Conservation (phyloP, 2,113 vertebrate genomes). For the Colistium nudipinnis region DNA sequence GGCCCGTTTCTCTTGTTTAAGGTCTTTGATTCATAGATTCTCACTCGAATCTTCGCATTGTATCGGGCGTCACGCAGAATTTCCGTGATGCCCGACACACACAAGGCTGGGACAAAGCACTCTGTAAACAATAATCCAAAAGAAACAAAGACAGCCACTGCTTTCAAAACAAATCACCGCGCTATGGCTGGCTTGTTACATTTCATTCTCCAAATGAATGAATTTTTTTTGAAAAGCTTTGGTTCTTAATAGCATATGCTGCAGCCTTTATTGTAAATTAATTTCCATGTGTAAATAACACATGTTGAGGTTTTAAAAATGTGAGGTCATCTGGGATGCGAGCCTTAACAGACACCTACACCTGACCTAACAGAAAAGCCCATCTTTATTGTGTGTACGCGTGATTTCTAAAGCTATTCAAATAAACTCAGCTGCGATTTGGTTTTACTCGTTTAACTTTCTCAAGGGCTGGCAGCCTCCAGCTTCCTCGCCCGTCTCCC, state of each 20-base stretch:
- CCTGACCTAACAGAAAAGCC: slow-evolving; percentile 6
- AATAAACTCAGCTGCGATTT: slow-evolving; percentile 35
- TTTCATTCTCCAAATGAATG: too few relatives aligned
- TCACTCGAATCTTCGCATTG: slow-evolving; percentile 12
- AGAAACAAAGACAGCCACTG: background rate
- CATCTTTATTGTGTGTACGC: background rate
- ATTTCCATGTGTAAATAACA: slow-evolving; percentile 28
- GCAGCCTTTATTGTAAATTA: background rate
- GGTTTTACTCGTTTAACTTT: slow-evolving; percentile 45
- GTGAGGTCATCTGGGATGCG: background rate
- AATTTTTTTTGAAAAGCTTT: slow-evolving; percentile 12
- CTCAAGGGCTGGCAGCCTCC: slow-evolving; percentile 10
- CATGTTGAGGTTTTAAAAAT: slow-evolving; percentile 15
- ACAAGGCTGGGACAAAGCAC: slow-evolving; percentile 15
- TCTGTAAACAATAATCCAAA: slow-evolving; percentile 34
- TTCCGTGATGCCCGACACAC: slow-evolving; percentile 20
- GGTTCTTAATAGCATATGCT: background rate
- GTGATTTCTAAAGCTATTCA: slow-evolving; percentile 12
- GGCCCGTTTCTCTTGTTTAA: slow-evolving; percentile 6
- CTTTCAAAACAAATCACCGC: slow-evolving; percentile 9
- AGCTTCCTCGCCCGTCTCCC: slow-evolving; percentile 30
- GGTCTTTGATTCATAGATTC: slow-evolving; percentile 14
- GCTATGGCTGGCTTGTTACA: too few relatives aligned
- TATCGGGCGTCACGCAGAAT: slow-evolving; percentile 4
- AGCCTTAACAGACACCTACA: slow-evolving; percentile 1